Percentiles rank a stretch among this genome's conserved stretches.
These are phyloP conservation scores for Acromyrmex heyeri DNA, from an alignment of 1,140 invertebrate genomes.

Conservation along the genomic window DNA sequence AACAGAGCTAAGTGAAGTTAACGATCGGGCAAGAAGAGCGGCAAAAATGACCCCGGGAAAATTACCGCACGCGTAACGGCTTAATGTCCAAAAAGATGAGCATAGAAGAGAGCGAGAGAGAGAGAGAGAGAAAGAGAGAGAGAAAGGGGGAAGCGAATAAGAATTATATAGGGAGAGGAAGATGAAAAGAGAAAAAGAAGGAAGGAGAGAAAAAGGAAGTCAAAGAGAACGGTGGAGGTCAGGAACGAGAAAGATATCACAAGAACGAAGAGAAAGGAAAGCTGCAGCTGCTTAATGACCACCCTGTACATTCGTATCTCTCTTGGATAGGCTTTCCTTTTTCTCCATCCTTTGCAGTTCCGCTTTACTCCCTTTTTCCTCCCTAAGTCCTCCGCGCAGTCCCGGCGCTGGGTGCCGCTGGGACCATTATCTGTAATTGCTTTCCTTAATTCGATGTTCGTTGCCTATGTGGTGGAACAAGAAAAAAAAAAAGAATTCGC, in stretches of 20 bases:
- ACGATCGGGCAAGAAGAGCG: constrained; percentile 76
- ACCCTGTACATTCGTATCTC: constrained; percentile 76
- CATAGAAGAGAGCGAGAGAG: not conserved
- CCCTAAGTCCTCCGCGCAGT: constrained; percentile 37
- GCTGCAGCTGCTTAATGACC: constrained; percentile 73
- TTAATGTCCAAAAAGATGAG: constrained; percentile 77
- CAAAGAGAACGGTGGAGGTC: constrained; percentile 20
- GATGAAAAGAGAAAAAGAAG: not conserved
- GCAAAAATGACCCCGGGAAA: constrained; percentile 76
- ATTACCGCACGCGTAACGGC: constrained; percentile 78
- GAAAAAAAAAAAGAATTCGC: constrained; percentile 47
- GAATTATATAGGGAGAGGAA: not conserved
- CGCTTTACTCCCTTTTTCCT: constrained; percentile 52
- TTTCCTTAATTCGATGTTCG: constrained; percentile 77
- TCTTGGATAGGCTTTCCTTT: constrained; percentile 60
- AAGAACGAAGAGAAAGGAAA: constrained; percentile 45
- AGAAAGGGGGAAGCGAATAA: not conserved
- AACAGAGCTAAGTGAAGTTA: constrained; percentile 79
- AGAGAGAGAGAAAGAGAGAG: not conserved
- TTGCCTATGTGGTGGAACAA: constrained; percentile 61
- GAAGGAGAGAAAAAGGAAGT: constrained; percentile 9
- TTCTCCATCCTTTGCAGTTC: constrained; percentile 59
- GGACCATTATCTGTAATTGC: constrained; percentile 78
- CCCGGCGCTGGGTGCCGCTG: constrained; percentile 62
- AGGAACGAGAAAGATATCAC: constrained; percentile 31